A percentile compares a stretch with the other conserved stretches of the same genome.
These are phyloP conservation scores for Leucophenga montana DNA, from an alignment of 2,888 invertebrate genomes.

Conservation along the genomic window DNA sequence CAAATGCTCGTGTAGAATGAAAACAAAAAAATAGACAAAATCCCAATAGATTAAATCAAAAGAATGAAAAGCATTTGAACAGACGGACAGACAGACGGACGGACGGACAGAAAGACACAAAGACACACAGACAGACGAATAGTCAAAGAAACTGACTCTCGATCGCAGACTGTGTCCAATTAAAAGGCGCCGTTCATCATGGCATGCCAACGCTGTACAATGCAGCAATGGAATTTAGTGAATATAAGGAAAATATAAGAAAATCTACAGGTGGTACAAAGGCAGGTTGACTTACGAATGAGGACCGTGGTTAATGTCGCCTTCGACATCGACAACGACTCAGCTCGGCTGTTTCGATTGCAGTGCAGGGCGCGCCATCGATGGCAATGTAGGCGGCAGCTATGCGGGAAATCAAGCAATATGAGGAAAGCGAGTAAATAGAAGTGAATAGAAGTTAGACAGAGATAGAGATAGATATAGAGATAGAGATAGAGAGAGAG, in stretches of 20 bases:
- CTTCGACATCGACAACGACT: no score
- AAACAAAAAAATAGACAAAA: no score
- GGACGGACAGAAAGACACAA: slow-evolving; percentile 27
- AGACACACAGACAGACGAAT: slow-evolving; percentile 32
- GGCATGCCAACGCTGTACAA: slow-evolving; percentile 44
- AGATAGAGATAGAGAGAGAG: slow-evolving; percentile 41
- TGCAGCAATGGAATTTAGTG: background rate
- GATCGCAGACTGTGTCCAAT: slow-evolving; percentile 64
- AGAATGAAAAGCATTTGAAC: background rate
- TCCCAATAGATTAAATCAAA: no score
- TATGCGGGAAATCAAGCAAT: background rate
- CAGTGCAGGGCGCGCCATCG: background rate
- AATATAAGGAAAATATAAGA: slow-evolving; percentile 41
- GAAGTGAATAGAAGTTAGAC: no score
- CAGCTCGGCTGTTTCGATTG: background rate
- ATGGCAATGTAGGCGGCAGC: background rate
- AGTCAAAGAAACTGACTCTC: slow-evolving; percentile 33
- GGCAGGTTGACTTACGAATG: background rate
- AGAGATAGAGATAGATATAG: slow-evolving; percentile 28
- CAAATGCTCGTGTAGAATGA: no score
- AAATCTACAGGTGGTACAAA: slow-evolving; percentile 58
- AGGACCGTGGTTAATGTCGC: no score
- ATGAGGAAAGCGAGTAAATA: no score
- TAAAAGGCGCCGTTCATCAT: slow-evolving; percentile 66
- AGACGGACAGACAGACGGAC: slow-evolving; percentile 7